Conservation (phyloP, 2,888 invertebrate species). For the Ichneumoninae sp. region DNA sequence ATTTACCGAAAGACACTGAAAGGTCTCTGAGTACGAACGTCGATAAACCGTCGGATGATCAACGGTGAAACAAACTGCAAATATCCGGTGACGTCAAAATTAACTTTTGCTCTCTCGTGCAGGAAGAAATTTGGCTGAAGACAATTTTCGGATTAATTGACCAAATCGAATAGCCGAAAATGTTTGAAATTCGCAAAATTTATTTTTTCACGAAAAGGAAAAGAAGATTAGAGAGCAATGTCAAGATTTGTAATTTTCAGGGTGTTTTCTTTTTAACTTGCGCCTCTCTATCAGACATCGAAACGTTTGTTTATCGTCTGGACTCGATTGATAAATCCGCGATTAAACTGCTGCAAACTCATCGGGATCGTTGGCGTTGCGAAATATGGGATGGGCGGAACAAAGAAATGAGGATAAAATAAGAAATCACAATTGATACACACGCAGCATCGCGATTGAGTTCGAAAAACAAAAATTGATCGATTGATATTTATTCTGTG, state of each 20-base stretch:
- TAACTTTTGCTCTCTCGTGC: neutral
- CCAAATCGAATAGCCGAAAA: too few relatives aligned
- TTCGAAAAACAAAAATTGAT: neutral
- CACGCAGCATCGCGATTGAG: neutral
- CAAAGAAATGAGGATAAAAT: neutral
- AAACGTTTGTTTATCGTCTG: neutral
- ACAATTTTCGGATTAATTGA: too few relatives aligned
- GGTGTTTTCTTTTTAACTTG: neutral
- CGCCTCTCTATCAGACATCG: neutral
- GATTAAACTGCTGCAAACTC: neutral
- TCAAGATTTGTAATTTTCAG: neutral
- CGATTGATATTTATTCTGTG: neutral
- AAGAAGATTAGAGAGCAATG: neutral
- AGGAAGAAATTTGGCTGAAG: neutral
- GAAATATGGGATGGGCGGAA: neutral
- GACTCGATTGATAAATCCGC: neutral
- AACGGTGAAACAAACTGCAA: neutral
- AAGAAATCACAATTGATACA: neutral
- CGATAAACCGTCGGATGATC: neutral
- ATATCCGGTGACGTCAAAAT: neutral
- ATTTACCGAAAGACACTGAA: neutral
- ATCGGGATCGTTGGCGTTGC: neutral
- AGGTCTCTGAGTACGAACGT: neutral
- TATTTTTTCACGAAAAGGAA: neutral
- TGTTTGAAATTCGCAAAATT: too few relatives aligned